Percentiles rank a stretch among this genome's conserved stretches.
Conservation (phyloP, 2,797 vertebrate genomes). For the Okamejei kenojei region DNA sequence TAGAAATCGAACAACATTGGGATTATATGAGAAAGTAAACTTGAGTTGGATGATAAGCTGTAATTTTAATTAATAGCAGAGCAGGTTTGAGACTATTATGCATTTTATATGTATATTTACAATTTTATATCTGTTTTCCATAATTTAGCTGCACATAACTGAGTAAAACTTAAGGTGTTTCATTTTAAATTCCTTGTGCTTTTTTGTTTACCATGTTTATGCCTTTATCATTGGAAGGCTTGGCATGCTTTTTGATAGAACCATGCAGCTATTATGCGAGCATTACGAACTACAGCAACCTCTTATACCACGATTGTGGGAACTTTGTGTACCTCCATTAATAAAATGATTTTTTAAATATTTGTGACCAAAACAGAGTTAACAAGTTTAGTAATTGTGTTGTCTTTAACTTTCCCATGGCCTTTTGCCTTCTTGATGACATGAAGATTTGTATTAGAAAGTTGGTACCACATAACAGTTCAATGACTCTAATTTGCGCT, state of each 20-base stretch:
- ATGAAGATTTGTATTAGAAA: slow-evolving; percentile 17
- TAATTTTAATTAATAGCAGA: no score
- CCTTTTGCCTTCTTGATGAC: not conserved
- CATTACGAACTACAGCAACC: not conserved
- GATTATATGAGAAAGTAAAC: no score
- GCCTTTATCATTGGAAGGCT: not conserved
- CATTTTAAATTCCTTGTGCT: not conserved
- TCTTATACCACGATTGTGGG: not conserved
- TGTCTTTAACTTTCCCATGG: not conserved
- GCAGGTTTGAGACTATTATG: no score
- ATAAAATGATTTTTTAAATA: no score
- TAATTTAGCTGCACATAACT: not conserved
- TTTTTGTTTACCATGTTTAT: not conserved
- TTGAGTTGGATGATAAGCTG: no score
- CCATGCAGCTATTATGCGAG: no score
- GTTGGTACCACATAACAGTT: not conserved
- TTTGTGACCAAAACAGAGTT: no score
- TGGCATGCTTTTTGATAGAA: not conserved
- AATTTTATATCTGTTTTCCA: not conserved
- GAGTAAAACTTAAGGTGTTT: not conserved
- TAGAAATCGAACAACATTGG: no score
- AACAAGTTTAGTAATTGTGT: not conserved
- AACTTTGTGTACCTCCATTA: not conserved
- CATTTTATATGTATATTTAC: no score
- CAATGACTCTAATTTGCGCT: not conserved